Evolutionary conservation across 2,888 invertebrate genomes (phyloP), one percentile per base, ranked within the genome.

Genomic region (Apamea sordens): DNA sequence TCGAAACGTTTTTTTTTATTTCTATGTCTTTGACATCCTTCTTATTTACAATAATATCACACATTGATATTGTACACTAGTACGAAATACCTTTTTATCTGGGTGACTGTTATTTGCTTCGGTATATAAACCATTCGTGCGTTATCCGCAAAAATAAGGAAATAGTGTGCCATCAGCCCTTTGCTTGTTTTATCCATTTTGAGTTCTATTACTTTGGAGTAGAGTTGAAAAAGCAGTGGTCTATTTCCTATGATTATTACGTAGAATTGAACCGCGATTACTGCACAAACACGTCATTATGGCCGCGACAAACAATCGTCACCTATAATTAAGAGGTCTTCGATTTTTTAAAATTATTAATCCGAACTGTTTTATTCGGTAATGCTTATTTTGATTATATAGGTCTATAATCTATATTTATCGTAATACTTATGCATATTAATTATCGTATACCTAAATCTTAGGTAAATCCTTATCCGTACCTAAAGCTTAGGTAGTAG

Each of bases 41-140:
- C 90, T 92, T 92, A 93, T 90, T 90, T 92, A 93, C 91, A 91
- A 92, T 94, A 95, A 93, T 94, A 95, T 95, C 94, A 95, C 95
- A 95, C 93, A 87, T 93, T 94, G 93, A 94, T 95, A 95, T 95
- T 93, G 93, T 94, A 94, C 93, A 86, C 84, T 85, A 85, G 86
- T 90, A 90, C 86, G 89, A 89, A 86, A 89, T 59, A 86, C 86
- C 89, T 83, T 84, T 75, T 77, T 69, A 3, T 21, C n/a, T 67
- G 73, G 81, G 83, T 85, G 85, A 89, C 84, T 76, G 82, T 84
- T 89, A 83, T 85, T 89, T 80, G 81, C 28, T 75, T 63, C 80
- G 72, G 63, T 71, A 74, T 68, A 78, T 21, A 69, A 81, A 61
- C 59, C 28, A 77, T 75, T 79, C 76, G 79, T 81, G 73, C 75